Evolutionary conservation across 37 sponge, comb jelly and placozoan genomes (phyloP).

Genomic region (Axinella damicornis): DNA sequence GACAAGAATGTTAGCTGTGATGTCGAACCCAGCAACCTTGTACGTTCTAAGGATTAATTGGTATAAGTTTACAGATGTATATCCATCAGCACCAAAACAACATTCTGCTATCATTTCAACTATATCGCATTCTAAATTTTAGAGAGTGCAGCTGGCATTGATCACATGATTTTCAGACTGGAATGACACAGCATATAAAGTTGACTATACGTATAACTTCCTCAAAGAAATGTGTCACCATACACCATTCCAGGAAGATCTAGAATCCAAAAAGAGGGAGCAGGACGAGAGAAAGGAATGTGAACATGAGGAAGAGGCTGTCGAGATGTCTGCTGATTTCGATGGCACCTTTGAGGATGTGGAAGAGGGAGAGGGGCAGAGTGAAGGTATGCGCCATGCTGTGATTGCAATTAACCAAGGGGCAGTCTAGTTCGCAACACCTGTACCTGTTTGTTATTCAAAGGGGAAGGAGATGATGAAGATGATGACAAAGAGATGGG

Average conservation of each 20-base stretch:
- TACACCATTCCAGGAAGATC: too few species aligned
- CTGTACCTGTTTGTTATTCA: too few species aligned
- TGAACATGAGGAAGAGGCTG: constrained; percentile 65
- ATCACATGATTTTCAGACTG: too few species aligned
- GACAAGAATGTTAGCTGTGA: constrained; percentile 82
- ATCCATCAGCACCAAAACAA: neutral
- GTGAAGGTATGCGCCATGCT: constrained; percentile 14
- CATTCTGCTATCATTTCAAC: too few species aligned
- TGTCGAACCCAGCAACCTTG: constrained; percentile 38
- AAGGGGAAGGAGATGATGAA: constrained; percentile 28
- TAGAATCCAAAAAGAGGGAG: neutral
- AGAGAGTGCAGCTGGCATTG: too few species aligned
- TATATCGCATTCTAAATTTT: too few species aligned
- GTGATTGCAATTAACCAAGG: too few species aligned
- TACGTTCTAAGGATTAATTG: neutral
- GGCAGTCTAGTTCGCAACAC: too few species aligned
- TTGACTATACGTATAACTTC: too few species aligned
- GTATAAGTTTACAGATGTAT: neutral
- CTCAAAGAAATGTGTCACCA: too few species aligned
- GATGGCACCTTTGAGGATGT: constrained; percentile 69
- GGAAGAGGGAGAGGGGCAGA: constrained; percentile 40
- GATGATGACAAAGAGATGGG: constrained; percentile 66
- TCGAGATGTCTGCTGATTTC: constrained; percentile 91
- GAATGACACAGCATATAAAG: too few species aligned
- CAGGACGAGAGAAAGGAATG: constrained; percentile 16